Evolutionary conservation across 1,140 invertebrate species (phyloP).

Genomic region (Orussus abietinus): DNA sequence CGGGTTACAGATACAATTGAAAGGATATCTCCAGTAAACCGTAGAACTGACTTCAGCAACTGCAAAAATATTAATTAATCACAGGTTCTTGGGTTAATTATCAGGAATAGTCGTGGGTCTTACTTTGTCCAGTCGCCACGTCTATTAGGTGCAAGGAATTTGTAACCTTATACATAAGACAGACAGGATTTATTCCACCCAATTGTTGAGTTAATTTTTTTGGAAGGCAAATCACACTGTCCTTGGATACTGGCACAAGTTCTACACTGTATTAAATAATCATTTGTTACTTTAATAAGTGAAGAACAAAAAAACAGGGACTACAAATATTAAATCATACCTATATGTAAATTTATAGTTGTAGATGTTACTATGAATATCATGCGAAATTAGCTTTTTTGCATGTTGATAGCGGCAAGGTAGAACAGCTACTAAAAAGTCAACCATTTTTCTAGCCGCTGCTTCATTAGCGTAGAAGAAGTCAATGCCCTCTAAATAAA

Average conservation of each 20-base stretch:
- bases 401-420: slow-evolving; percentile 85
- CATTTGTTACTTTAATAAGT: slow-evolving; percentile 12
- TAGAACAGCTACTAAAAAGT: slow-evolving; percentile 85
- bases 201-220: slow-evolving; percentile 82
- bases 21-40: slow-evolving; percentile 83
- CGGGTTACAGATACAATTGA: slow-evolving; percentile 81
- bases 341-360: slow-evolving; percentile 92
- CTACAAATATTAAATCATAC: slow-evolving; percentile 25
- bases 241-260: slow-evolving; percentile 94
- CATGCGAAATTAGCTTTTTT: slow-evolving; percentile 96
- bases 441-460: slow-evolving; percentile 91
- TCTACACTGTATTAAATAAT: slow-evolving; percentile 71
- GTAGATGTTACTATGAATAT: slow-evolving; percentile 93
- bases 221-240: slow-evolving; percentile 91
- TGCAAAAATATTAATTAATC: too few species aligned
- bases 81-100: too few species aligned
- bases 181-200: slow-evolving; percentile 89
- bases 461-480: slow-evolving; percentile 91
- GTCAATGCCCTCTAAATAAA: slow-evolving; percentile 80
- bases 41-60: slow-evolving; percentile 82
- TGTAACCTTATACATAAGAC: slow-evolving; percentile 85
- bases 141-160: slow-evolving; percentile 91
- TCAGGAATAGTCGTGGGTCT: too few species aligned
- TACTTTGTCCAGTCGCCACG: slow-evolving; percentile 85
- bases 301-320: neutral